Evolutionary conservation across 2,888 invertebrate species (phyloP).

Genomic region (Heliconius charithonia): DNA sequence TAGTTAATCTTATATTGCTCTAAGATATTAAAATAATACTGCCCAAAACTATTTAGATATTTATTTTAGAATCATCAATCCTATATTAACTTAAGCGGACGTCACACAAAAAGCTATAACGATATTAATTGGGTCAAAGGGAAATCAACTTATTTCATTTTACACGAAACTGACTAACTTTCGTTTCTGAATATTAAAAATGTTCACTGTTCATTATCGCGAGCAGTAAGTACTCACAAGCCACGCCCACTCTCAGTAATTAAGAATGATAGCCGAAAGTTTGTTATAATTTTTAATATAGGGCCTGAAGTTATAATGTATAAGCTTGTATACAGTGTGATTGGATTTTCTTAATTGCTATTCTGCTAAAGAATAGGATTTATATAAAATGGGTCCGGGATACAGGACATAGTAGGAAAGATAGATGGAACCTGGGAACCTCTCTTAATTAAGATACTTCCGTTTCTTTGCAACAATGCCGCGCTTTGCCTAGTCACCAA

Average conservation of each 20-base stretch:
- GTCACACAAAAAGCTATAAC: conserved; percentile 27
- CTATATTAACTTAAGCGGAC: conserved; percentile 6
- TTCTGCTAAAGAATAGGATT: neutral
- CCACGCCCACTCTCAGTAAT: conserved; percentile 40
- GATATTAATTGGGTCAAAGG: conserved; percentile 40
- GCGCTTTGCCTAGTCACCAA: too few species aligned
- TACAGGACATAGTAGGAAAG: neutral
- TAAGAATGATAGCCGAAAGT: conserved; percentile 40
- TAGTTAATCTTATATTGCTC: too few species aligned
- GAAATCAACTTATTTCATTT: conserved; percentile 46
- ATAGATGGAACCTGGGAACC: neutral
- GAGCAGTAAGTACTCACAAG: conserved; percentile 22
- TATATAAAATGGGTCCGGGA: neutral
- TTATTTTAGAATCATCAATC: neutral
- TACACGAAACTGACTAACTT: conserved; percentile 41
- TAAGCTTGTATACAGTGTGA: neutral
- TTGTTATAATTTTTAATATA: conserved; percentile 26
- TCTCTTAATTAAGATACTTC: too few species aligned
- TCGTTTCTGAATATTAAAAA: conserved; percentile 49
- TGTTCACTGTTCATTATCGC: conserved; percentile 47
- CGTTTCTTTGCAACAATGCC: too few species aligned
- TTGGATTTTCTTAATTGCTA: conserved; percentile 5
- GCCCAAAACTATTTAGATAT: neutral
- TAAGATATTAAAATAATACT: too few species aligned
- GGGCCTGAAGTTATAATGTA: conserved; percentile 19